Evolutionary conservation across 53 echinoderm and acorn worm species (phyloP).

Genomic region (Holothuria scabra): DNA sequence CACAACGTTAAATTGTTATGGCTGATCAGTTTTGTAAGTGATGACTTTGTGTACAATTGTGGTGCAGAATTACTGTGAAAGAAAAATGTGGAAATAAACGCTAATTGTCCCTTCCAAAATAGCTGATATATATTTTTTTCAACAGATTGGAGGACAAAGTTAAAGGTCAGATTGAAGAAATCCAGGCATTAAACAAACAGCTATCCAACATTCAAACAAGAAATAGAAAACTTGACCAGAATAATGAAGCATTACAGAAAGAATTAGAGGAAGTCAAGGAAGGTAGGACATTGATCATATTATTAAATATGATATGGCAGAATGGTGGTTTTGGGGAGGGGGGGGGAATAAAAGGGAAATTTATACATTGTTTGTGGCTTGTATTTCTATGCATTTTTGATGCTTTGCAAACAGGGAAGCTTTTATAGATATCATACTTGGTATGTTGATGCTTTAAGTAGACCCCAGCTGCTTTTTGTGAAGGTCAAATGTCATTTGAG

Average conservation of each 20-base stretch:
- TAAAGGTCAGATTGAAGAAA: constrained; percentile 76
- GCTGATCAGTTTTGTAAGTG: too few relatives aligned
- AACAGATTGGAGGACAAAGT: constrained; percentile 84
- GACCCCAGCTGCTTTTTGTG: too few relatives aligned
- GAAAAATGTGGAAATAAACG: background rate
- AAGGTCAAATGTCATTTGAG: too few relatives aligned
- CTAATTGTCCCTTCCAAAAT: background rate
- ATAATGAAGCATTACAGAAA: constrained; percentile 62
- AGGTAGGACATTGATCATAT: constrained; percentile 26
- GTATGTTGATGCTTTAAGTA: too few relatives aligned
- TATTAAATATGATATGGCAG: background rate
- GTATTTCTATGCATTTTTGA: too few relatives aligned
- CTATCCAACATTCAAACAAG: constrained; percentile 68
- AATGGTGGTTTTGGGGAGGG: constrained; percentile 3
- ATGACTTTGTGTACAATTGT: too few relatives aligned
- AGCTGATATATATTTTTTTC: background rate
- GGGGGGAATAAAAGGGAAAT: background rate
- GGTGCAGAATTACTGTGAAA: too few relatives aligned
- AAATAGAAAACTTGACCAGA: constrained; percentile 78
- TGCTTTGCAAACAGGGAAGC: too few relatives aligned
- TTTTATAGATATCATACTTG: too few relatives aligned
- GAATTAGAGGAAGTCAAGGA: constrained; percentile 75
- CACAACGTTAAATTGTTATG: too few relatives aligned
- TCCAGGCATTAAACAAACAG: constrained; percentile 74
- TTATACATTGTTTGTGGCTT: background rate